Evolutionary conservation across 2,797 vertebrate genomes (phyloP).

Genomic region (Falco naumanni): DNA sequence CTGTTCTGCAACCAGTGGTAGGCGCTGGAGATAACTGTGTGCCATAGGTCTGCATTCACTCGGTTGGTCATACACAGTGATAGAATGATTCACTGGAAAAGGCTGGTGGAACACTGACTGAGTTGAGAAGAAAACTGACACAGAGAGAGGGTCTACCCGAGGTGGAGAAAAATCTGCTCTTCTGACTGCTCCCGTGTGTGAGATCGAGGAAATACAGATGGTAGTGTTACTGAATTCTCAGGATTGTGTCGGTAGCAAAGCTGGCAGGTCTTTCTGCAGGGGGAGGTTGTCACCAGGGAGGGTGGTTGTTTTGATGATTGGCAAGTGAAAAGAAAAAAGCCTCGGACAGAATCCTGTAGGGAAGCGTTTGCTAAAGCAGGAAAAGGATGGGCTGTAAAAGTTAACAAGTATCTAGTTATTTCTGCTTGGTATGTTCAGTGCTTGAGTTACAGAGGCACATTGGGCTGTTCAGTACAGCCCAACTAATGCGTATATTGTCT

Average conservation of each 20-base stretch:
- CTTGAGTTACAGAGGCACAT: not conserved
- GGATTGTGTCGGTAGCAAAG: not conserved
- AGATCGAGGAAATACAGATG: not conserved
- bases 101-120: not conserved
- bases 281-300: not conserved
- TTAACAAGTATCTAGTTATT: not conserved
- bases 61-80: not conserved
- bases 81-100: not conserved
- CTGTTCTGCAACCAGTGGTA: not conserved
- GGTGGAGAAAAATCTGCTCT: not conserved
- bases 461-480: not conserved
- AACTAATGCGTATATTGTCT: not conserved
- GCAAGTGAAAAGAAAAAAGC: not conserved
- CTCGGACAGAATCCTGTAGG: not conserved
- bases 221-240: not conserved
- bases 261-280: not conserved
- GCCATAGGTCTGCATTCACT: not conserved
- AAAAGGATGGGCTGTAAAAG: not conserved
- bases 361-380: not conserved
- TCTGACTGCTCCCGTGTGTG: not conserved
- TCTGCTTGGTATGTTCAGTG: not conserved
- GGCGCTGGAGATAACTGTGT: rapidly evolving
- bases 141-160: not conserved
- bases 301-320: not conserved
- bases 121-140: not conserved